phyloP scores from a whole-genome alignment of 2,113 vertebrate species.

The Archocentrus centrarchus region DNA sequence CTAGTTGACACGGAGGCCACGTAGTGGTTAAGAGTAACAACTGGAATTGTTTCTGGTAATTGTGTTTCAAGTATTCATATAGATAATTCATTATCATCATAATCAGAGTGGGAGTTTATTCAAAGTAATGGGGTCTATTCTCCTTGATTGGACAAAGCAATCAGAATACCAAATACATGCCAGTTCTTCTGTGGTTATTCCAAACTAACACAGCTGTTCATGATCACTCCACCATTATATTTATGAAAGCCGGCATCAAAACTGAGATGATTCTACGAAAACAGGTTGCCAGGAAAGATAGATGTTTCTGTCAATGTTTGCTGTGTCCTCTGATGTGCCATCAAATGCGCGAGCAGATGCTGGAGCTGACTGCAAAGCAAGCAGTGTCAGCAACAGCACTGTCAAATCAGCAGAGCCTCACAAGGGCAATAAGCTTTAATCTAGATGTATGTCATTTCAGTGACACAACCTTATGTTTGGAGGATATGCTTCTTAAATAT shows the following conservation, averaged over 20 bases:
- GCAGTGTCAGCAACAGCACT: slow-evolving; percentile 15
- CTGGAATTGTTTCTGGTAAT: slow-evolving; percentile 27
- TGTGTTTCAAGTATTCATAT: slow-evolving; percentile 40
- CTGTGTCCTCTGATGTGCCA: slow-evolving; percentile 60
- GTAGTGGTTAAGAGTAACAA: neutral
- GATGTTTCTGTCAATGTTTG: slow-evolving; percentile 67
- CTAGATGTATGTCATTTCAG: slow-evolving; percentile 23
- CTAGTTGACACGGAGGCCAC: slow-evolving; percentile 1
- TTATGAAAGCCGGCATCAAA: slow-evolving; percentile 41
- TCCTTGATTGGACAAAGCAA: slow-evolving; percentile 17
- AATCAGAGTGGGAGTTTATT: slow-evolving; percentile 56
- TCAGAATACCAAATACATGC: slow-evolving; percentile 7
- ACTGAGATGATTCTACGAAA: slow-evolving; percentile 48
- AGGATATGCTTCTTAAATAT: slow-evolving; percentile 56
- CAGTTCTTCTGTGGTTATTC: neutral
- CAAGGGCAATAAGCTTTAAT: slow-evolving; percentile 49
- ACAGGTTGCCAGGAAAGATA: slow-evolving; percentile 42
- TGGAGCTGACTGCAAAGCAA: slow-evolving; percentile 48
- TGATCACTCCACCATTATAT: slow-evolving; percentile 35
- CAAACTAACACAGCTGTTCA: slow-evolving; percentile 32
- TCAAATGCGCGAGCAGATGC: slow-evolving; percentile 59
- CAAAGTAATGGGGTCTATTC: slow-evolving; percentile 21
- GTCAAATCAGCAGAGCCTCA: slow-evolving; percentile 19
- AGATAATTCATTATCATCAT: slow-evolving; percentile 41
- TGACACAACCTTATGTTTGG: slow-evolving; percentile 50